Evolutionary conservation across 2,888 invertebrate genomes (phyloP), one percentile per base, ranked within the genome.

Genomic region (Rosalia funebris): DNA sequence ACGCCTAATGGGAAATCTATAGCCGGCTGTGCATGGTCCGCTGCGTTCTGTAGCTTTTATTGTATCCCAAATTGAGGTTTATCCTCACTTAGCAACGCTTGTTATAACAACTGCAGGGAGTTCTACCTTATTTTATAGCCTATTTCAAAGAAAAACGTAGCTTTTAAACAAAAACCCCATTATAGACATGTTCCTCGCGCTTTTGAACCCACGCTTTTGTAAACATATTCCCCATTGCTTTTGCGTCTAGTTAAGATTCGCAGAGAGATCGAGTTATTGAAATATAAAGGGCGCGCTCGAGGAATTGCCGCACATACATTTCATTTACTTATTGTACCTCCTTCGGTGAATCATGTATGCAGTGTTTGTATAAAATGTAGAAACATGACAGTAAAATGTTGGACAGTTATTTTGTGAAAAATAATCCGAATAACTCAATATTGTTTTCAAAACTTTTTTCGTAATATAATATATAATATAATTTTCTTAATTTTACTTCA

Each of bases 1-100:
- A 69, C 62, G 68, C 68, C 74, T 75, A 76, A 76, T 76, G 75
- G 75, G 73, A 75, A 76, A 76, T 75, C 75, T 74, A 76, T 75
- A 75, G 73, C 71, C 66, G 63, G 63, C 71, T 70, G 70, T 71
- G 70, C 68, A 72, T 67, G 74, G 72, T 67, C 71, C 71, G 71
- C 60, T 71, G 71, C 66, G 68, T 75, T 73, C 72, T 71, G 74
- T 73, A 69, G 72, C 73, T 74, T 72, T 72, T 71, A 75, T 74
- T 75, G 72, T 72, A 67, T 62, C 68, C 67, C 63, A 66, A 71
- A 72, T 73, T 70, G 71, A 62, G 69, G 69, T 62, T 68, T 70
- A 71, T 66, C 60, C 52, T 62, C 55, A 61, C 68, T 57, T 66
- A 68, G 44, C 58, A 46, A 53, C 52, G 53, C 58, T 46, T 59